These are phyloP conservation scores for Phthorimaea operculella DNA, from an alignment of 1,140 invertebrate species.

Conservation along the genomic window DNA sequence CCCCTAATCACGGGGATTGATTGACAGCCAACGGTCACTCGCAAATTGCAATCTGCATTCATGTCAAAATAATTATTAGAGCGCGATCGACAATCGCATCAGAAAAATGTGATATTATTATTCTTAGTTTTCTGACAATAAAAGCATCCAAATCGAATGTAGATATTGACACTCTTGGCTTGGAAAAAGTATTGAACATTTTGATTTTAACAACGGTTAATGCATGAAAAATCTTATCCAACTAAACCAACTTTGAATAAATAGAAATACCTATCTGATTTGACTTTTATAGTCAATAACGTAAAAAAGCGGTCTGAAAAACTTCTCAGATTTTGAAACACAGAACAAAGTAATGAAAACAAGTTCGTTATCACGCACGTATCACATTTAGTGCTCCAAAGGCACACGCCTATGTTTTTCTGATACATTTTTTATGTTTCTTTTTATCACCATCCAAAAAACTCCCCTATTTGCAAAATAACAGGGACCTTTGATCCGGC, in stretches of 20 bases:
- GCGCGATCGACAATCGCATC: conserved; percentile 7
- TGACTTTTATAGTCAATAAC: too few species aligned
- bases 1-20: conserved; percentile 44
- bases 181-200: too few species aligned
- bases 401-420: conserved; percentile 46
- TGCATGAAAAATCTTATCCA: too few species aligned
- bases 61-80: conserved; percentile 15
- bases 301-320: too few species aligned
- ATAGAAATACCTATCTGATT: too few species aligned
- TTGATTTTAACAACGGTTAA: too few species aligned
- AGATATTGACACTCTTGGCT: too few species aligned
- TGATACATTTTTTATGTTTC: conserved; percentile 7
- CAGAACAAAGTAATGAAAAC: background rate
- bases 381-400: too few species aligned
- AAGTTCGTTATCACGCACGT: conserved; percentile 29
- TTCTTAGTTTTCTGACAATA: too few species aligned
- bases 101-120: too few species aligned
- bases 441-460: conserved; percentile 32
- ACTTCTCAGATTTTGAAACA: background rate
- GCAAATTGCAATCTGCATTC: conserved; percentile 33
- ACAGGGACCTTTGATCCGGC: conserved; percentile 59
- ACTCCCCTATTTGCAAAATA: conserved; percentile 57
- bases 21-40: conserved; percentile 62
- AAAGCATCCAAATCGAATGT: too few species aligned
- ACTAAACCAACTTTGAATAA: too few species aligned